Evolutionary conservation across 2,113 vertebrate species (phyloP), one percentile per base, ranked within the genome.

Genomic region (Odontesthes bonariensis): DNA sequence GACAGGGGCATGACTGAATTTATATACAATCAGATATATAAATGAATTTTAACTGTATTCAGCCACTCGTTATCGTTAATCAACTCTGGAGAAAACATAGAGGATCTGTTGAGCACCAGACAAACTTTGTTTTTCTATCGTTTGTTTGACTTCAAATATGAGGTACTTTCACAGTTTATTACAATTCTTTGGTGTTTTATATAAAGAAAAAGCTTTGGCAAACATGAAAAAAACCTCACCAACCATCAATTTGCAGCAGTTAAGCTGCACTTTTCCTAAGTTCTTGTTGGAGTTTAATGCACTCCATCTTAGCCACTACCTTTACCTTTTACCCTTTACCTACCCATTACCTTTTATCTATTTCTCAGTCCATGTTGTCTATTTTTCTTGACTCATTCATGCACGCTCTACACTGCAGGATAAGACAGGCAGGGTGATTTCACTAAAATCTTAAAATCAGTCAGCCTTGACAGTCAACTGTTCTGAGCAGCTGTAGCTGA

Each of bases 1-100:
- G 14, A 53, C 22, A 62, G 47, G 35, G 38, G 47, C 35, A 38
- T 70, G 67, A 69, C 67, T 49, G 2, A 27, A 35, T 46, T 69
- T 47, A 58, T 57, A 10, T 27, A 14, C 40, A 31, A n/a, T 40
- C 38, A 32, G 8, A 44, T 6, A 31, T 31, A 31, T 55, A 11
- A 32, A 68, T 31, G 7, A 23, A n/a, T 64, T 73, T 22, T 0
- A 27, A 52, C 44, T 65, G 6, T 8, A 7, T n/a, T 49, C 46
- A 49, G 46, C 46, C 46, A 49, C 14, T 49, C 17, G 19, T 49
- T n/a, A 49, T 49, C 5, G 14, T 49, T 8, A 49, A 49, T 49
- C 46, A 49, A 19, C 5, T 49, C 17, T 49, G 1, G 46, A 13
- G 14, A 49, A 49, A 17, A 14, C 44, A 17, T 47, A 17, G 13